Evolutionary conservation across 2,797 vertebrate genomes (phyloP).

Genomic region (Sebastes baramenuke): DNA sequence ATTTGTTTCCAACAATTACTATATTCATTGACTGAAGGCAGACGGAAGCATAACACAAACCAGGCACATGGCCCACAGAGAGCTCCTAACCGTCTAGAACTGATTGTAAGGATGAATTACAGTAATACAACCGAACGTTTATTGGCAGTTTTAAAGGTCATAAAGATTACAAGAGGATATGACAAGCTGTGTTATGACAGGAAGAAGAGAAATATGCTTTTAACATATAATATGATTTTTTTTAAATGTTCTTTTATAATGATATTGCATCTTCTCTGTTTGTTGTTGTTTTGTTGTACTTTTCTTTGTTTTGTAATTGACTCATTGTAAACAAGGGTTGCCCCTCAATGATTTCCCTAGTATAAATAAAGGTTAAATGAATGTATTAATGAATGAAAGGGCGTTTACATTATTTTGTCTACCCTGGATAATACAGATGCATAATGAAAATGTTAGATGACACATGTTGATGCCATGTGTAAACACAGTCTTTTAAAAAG

Average conservation of each 20-base stretch:
- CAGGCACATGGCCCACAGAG: neutral
- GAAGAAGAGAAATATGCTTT: neutral
- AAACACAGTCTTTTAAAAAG: neutral
- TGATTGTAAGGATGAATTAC: neutral
- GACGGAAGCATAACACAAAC: neutral
- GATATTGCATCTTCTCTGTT: too few relatives aligned
- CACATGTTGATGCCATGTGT: neutral
- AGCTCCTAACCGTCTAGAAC: neutral
- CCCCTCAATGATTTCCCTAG: too few relatives aligned
- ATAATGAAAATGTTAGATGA: neutral
- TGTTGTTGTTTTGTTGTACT: too few relatives aligned
- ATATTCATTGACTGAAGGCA: neutral
- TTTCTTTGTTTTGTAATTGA: too few relatives aligned
- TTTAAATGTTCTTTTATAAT: too few relatives aligned
- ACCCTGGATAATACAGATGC: neutral
- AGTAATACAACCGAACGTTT: neutral
- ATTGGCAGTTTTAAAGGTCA: constrained; percentile 8
- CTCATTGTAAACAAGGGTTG: too few relatives aligned
- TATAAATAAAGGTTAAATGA: too few relatives aligned
- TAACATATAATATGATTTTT: neutral
- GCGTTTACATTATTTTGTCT: neutral
- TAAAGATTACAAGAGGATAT: neutral
- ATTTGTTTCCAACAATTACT: neutral
- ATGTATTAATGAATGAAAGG: too few relatives aligned
- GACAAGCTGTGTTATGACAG: neutral